phyloP scores from a whole-genome alignment of 2,797 vertebrate genomes.

The Leucoraja ocellata region DNA sequence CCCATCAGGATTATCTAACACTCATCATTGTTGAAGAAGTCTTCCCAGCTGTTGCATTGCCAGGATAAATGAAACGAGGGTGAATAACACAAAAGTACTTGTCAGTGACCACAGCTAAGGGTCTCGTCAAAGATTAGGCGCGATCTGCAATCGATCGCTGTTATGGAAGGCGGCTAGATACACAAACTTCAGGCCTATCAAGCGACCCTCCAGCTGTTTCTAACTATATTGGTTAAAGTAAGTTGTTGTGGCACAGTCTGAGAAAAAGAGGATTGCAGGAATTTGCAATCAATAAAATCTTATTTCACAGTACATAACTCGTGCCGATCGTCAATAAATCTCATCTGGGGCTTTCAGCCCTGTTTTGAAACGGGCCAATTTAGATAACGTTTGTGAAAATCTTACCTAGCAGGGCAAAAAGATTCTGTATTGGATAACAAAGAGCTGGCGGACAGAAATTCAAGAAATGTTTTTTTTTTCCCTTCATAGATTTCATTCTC shows the following conservation, averaged over 20 bases:
- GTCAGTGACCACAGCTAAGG: slow-evolving; percentile 55
- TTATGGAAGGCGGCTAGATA: slow-evolving; percentile 19
- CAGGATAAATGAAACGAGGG: slow-evolving; percentile 65
- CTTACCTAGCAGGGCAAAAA: neutral
- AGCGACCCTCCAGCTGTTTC: slow-evolving; percentile 13
- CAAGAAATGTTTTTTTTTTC: slow-evolving; percentile 53
- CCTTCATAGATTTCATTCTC: slow-evolving; percentile 87
- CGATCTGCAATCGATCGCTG: neutral
- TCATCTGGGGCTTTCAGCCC: neutral
- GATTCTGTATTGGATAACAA: neutral
- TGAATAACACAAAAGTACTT: slow-evolving; percentile 61
- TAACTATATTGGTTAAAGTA: slow-evolving; percentile 29
- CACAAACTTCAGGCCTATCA: slow-evolving; percentile 15
- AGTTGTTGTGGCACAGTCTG: neutral
- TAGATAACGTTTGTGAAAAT: slow-evolving; percentile 14
- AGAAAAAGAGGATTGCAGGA: neutral
- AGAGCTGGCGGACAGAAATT: neutral
- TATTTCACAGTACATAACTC: slow-evolving; percentile 19
- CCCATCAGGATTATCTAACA: slow-evolving; percentile 80
- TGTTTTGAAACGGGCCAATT: neutral
- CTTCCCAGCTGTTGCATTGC: slow-evolving; percentile 72
- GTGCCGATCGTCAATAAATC: slow-evolving; percentile 25
- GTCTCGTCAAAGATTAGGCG: slow-evolving; percentile 43
- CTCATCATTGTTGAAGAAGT: slow-evolving; percentile 74
- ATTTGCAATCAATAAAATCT: slow-evolving; percentile 35